Evolutionary conservation across 2,113 vertebrate genomes (phyloP), one percentile per base, ranked within the genome.

Genomic region (Lepisosteus oculatus): DNA sequence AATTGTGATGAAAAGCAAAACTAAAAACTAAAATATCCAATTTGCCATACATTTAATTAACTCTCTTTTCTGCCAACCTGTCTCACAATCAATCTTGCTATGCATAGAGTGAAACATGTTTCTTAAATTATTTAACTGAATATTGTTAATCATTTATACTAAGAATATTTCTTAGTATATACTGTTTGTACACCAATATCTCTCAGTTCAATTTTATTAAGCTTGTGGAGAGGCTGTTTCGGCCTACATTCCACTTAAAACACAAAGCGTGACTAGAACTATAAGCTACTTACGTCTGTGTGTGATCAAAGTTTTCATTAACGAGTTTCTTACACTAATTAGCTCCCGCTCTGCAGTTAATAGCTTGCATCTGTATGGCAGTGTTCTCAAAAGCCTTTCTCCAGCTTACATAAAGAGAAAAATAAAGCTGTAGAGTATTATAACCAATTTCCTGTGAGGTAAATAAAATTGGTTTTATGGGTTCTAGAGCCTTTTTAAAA

Each of bases 391-490:
- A 55, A 66, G 70, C 55, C 63, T 62, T 66, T 75, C 57, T 29
- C 43, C 68, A 56, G 42, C 14, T 62, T 78, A 71, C 47, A 70
- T 69, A 70, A 43, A 61, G 6, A 54, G 47, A 29, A 78, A 56
- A 76, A 72, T 74, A 43, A 78, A 73, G 62, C 71, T 66, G 70
- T 9, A 14, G 59, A 62, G 47, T 42, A 74, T 83, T 70, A 75
- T 56, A 70, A 67, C 56, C 57, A 73, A 76, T 81, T 84, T 85
- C 75, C 78, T 77, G 54, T 61, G 65, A 80, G 73, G 14, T 79
- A 70, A 81, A 84, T 77, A 77, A 83, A 80, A 69, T 67, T 74
- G 72, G 8, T 55, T 83, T 76, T 73, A 72, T 81, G 66, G 57
- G 29, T 71, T 73, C 15, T 47, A 71, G 65, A 41, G 59, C 75